A percentile compares a stretch with the other conserved stretches of the same genome.
phyloP scores from a whole-genome alignment of 2,888 invertebrate species.

The Marronus borbonicus region DNA sequence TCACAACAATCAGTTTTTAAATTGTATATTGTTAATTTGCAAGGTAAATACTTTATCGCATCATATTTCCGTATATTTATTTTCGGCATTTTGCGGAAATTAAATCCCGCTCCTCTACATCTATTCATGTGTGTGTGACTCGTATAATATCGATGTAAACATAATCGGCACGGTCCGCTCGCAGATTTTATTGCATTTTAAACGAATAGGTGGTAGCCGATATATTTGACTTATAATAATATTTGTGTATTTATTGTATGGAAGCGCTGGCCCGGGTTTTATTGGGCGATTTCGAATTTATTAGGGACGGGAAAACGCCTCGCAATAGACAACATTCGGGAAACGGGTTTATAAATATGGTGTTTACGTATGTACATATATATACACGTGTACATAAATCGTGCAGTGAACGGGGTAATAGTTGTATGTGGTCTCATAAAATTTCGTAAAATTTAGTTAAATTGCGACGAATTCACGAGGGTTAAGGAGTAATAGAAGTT shows the following conservation, averaged over 20 bases:
- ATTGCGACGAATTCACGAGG: neutral
- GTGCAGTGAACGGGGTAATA: neutral
- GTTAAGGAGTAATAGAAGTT: too few relatives aligned
- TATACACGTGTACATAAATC: too few relatives aligned
- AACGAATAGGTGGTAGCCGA: constrained; percentile 7
- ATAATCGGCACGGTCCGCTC: neutral
- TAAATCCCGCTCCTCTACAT: too few relatives aligned
- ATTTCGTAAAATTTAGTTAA: neutral
- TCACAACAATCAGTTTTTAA: too few relatives aligned
- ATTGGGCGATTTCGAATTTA: constrained; percentile 33
- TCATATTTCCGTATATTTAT: too few relatives aligned
- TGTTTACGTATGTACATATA: constrained; percentile 4
- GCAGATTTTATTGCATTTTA: constrained; percentile 21
- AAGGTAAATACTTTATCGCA: too few relatives aligned
- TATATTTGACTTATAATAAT: constrained; percentile 18
- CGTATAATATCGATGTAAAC: too few relatives aligned
- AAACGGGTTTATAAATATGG: constrained; percentile 13
- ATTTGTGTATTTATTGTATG: constrained; percentile 32
- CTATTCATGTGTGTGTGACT: too few relatives aligned
- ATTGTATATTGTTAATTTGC: too few relatives aligned
- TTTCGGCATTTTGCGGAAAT: too few relatives aligned
- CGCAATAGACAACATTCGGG: neutral
- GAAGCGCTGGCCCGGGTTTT: neutral
- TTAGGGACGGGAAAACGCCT: neutral
- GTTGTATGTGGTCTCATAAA: neutral